Evolutionary conservation across 1,140 invertebrate species (phyloP).

Genomic region (Pinna nobilis): DNA sequence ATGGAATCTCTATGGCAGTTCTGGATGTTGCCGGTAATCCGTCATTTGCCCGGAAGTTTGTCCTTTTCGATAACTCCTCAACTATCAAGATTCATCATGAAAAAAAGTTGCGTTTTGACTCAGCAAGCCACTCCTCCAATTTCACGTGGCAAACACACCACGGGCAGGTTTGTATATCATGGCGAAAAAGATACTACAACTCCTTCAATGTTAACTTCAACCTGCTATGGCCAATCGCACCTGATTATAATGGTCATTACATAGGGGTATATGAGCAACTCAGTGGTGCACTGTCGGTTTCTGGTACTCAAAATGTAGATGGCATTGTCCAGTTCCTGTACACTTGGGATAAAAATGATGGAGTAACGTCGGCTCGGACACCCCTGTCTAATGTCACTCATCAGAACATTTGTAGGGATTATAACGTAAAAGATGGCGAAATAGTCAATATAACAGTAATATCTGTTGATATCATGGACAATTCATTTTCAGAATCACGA

Average conservation of each 20-base stretch:
- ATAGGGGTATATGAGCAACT: constrained; percentile 34
- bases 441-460: constrained; percentile 40
- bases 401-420: constrained; percentile 29
- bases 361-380: neutral
- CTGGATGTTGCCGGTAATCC: constrained; percentile 38
- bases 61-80: constrained; percentile 48
- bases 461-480: constrained; percentile 47
- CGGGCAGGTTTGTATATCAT: constrained; percentile 25
- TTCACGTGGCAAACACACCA: constrained; percentile 43
- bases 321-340: constrained; percentile 30
- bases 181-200: constrained; percentile 41
- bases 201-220: constrained; percentile 22
- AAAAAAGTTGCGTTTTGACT: constrained; percentile 16
- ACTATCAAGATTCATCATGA: constrained; percentile 7
- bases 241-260: constrained; percentile 16
- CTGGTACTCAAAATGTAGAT: constrained; percentile 32
- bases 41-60: constrained; percentile 37
- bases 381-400: constrained; percentile 23
- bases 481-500: constrained; percentile 38
- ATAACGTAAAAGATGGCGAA: constrained; percentile 44
- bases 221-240: constrained; percentile 28
- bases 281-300: constrained; percentile 22
- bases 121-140: constrained; percentile 2
- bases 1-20: constrained; percentile 19
- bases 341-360: constrained; percentile 21